These are phyloP conservation scores for Epizoanthus ramosus DNA, from an alignment of 92 coral and sea anemone genomes.

Conservation along the genomic window DNA sequence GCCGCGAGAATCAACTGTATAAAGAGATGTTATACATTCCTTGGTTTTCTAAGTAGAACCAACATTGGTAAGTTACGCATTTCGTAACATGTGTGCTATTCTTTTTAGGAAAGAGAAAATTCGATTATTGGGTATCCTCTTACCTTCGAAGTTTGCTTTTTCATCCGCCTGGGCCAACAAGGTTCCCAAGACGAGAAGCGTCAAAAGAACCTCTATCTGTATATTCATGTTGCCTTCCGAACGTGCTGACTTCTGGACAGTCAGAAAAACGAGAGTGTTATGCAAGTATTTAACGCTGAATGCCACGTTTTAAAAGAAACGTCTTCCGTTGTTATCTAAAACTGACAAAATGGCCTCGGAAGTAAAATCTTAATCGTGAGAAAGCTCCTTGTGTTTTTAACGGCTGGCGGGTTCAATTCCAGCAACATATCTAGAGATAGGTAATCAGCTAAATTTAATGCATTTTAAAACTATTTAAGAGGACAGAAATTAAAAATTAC, in stretches of 20 bases:
- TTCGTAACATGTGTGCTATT: no score
- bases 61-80: no score
- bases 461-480: background rate
- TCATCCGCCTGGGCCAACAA: background rate
- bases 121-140: background rate
- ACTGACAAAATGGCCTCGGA: constrained; percentile 1
- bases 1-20: no score
- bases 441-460: background rate
- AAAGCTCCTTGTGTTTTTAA: background rate
- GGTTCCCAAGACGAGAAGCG: background rate
- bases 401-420: constrained; percentile 5
- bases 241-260: background rate
- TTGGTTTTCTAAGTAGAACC: no score
- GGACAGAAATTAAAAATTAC: background rate
- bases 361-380: constrained; percentile 3
- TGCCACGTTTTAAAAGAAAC: background rate
- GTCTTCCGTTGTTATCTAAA: background rate
- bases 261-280: background rate
- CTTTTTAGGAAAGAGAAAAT: no score
- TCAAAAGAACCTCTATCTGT: background rate
- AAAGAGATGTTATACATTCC: no score
- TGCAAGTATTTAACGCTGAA: no score
- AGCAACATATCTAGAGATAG: background rate
- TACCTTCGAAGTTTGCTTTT: background rate
- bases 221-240: background rate